Percentiles rank a stretch among this genome's conserved stretches.
These are phyloP conservation scores for Tipula helvola DNA, from an alignment of 2,888 invertebrate species.

Conservation along the genomic window DNA sequence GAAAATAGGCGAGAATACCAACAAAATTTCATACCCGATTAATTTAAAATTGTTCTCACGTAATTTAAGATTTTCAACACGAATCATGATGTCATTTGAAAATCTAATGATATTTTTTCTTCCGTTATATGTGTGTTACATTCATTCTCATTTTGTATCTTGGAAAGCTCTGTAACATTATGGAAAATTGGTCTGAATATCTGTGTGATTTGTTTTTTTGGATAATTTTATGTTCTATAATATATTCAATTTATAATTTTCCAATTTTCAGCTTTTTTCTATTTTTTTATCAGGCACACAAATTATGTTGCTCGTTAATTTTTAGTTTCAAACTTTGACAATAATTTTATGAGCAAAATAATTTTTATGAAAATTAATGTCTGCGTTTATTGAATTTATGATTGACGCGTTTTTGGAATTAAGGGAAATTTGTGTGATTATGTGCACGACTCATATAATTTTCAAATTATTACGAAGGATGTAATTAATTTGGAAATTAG, in stretches of 20 bases:
- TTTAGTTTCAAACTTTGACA: background rate
- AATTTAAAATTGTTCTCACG: conserved; percentile 4
- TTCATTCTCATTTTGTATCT: background rate
- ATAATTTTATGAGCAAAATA: background rate
- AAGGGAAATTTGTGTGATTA: background rate
- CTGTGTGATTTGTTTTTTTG: background rate
- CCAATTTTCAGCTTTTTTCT: background rate
- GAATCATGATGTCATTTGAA: background rate
- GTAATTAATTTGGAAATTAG: background rate
- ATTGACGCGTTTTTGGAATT: background rate
- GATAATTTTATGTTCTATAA: background rate
- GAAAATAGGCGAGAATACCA: background rate
- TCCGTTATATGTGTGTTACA: background rate
- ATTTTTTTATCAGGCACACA: background rate
- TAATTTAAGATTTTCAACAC: background rate
- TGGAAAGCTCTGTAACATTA: background rate
- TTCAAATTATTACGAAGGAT: background rate
- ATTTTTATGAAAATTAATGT: background rate
- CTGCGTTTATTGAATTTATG: background rate
- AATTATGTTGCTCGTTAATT: background rate
- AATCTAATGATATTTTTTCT: background rate
- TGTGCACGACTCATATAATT: background rate
- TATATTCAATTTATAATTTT: background rate
- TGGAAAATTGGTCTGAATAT: background rate
- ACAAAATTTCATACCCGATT: background rate